A percentile compares a stretch with the other conserved stretches of the same genome.
Evolutionary conservation across 1,140 invertebrate species (phyloP).

Genomic region (Macrobrachium nipponense): DNA sequence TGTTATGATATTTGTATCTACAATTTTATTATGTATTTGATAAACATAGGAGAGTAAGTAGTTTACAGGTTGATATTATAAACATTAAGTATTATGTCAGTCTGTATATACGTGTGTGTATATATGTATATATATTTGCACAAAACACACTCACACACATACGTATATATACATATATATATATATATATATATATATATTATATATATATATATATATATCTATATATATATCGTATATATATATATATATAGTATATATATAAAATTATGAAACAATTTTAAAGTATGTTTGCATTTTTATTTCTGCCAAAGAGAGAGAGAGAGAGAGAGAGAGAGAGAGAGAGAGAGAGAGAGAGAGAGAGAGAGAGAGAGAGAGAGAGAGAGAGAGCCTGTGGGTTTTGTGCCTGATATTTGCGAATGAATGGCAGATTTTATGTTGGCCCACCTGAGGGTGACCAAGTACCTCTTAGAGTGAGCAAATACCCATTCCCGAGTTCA

Average conservation of each 20-base stretch:
- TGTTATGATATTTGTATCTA: too few species aligned
- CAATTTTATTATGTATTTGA: too few species aligned
- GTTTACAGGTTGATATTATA: too few species aligned
- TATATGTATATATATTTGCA: slow-evolving; percentile 1
- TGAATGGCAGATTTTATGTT: too few species aligned
- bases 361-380: slow-evolving; percentile 18
- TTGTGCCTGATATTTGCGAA: not conserved
- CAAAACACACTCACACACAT: not conserved
- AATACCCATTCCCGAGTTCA: too few species aligned
- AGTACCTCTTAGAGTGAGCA: too few species aligned
- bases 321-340: slow-evolving; percentile 1
- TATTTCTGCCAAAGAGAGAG: not conserved
- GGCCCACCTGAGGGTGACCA: too few species aligned
- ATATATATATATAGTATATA: slow-evolving; percentile 24
- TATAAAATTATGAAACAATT: not conserved
- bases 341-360: slow-evolving; percentile 11
- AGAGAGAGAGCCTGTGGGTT: not conserved
- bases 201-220: slow-evolving; percentile 9
- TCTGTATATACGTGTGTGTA: not conserved
- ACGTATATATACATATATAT: not conserved
- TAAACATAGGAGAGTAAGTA: too few species aligned
- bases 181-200: slow-evolving; percentile 8
- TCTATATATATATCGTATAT: slow-evolving; percentile 13
- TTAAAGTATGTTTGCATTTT: too few species aligned
- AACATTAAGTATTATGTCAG: too few species aligned